Evolutionary conservation across 2,888 invertebrate genomes (phyloP).

Genomic region (Volucella bombylans): DNA sequence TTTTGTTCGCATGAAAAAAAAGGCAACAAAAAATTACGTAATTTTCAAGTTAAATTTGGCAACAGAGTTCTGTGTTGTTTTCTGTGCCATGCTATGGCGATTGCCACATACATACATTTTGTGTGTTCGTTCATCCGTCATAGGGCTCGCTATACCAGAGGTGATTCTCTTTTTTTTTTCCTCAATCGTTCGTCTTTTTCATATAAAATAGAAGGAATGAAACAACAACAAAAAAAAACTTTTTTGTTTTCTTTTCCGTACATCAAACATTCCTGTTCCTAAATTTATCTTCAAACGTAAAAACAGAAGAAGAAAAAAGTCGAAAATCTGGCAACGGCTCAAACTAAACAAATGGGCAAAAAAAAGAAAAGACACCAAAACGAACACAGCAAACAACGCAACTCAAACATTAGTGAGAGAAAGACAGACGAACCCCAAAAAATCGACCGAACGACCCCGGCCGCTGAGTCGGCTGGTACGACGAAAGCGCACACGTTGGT

Average conservation of each 20-base stretch:
- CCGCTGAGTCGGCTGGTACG: constrained; percentile 68
- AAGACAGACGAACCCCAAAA: constrained; percentile 67
- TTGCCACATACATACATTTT: constrained; percentile 39
- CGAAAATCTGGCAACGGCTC: constrained; percentile 72
- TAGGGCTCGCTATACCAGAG: constrained; percentile 53
- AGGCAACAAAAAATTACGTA: constrained; percentile 64
- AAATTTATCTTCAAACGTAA: constrained; percentile 57
- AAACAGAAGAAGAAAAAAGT: constrained; percentile 5
- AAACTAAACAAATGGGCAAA: constrained; percentile 67
- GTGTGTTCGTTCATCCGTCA: constrained; percentile 38
- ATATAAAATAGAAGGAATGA: constrained; percentile 14
- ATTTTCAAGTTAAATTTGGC: constrained; percentile 69
- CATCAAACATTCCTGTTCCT: constrained; percentile 65
- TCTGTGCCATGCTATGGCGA: constrained; percentile 23
- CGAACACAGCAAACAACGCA: constrained; percentile 62
- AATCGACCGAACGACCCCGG: constrained; percentile 73
- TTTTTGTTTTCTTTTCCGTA: constrained; percentile 23
- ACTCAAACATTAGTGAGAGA: constrained; percentile 61
- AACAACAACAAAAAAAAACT: constrained; percentile 39
- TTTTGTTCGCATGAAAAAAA: constrained; percentile 36
- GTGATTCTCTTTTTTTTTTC: constrained; percentile 50
- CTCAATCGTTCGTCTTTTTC: not conserved
- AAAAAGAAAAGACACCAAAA: constrained; percentile 34
- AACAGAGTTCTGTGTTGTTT: constrained; percentile 44
- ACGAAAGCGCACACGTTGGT: constrained; percentile 59